Conservation (phyloP, 2,797 vertebrate genomes). For the Saxicola maurus region DNA sequence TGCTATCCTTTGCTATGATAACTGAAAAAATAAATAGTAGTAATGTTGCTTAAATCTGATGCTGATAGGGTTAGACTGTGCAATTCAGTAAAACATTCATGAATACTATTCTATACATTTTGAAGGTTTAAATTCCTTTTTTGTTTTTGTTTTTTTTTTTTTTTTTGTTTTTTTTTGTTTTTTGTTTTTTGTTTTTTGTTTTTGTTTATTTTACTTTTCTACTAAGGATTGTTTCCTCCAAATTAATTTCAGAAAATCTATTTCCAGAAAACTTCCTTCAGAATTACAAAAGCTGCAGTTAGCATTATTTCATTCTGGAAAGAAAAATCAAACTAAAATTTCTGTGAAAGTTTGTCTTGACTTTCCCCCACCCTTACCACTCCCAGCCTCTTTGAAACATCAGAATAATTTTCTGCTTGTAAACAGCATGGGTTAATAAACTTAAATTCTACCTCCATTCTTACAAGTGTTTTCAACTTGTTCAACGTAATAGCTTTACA, state of each 20-base stretch:
- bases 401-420: not conserved
- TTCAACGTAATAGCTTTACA: not conserved
- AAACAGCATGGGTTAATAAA: not conserved
- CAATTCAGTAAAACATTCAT: not conserved
- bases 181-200: not conserved
- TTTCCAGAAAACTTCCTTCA: not conserved
- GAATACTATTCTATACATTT: not conserved
- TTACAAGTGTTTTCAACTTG: not conserved
- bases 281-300: not conserved
- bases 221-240: not conserved
- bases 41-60: not conserved
- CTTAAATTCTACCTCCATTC: not conserved
- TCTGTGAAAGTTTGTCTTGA: not conserved
- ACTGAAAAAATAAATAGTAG: not conserved
- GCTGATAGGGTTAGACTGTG: fast-evolving
- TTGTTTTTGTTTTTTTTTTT: not conserved
- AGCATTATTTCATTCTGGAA: not conserved
- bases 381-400: not conserved
- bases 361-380: not conserved
- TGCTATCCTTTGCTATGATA: not conserved
- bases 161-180: not conserved
- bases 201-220: not conserved
- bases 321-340: not conserved
- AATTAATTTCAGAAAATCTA: not conserved
- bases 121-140: not conserved